phyloP scores from a whole-genome alignment of 2,113 vertebrate species.

The Thermophis baileyi region DNA sequence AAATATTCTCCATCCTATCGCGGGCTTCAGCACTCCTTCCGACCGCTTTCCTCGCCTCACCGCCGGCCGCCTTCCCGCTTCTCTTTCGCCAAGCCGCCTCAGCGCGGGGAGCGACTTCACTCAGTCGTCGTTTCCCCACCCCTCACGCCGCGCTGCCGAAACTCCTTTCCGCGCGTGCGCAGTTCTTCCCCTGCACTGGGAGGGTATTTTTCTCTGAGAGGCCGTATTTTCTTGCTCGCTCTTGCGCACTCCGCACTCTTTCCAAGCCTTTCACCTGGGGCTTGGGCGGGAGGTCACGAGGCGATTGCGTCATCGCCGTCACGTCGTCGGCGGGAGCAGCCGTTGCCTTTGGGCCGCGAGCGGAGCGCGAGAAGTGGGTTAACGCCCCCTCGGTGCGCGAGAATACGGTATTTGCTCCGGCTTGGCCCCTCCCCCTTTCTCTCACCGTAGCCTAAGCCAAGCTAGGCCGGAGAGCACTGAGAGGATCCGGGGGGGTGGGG shows the following conservation, averaged over 20 bases:
- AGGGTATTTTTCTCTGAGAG: too few species aligned
- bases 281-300: not conserved
- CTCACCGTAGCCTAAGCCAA: not conserved
- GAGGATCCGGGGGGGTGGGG: conserved; percentile 1
- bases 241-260: not conserved
- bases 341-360: not conserved
- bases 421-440: not conserved
- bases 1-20: not conserved
- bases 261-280: not conserved
- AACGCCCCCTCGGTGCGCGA: not conserved
- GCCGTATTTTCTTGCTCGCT: not conserved
- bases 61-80: not conserved
- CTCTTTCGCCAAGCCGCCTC: not conserved
- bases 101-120: not conserved
- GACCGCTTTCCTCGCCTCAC: not conserved
- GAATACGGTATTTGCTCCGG: not conserved
- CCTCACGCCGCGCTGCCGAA: not conserved
- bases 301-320: not conserved
- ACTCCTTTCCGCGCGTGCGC: not conserved
- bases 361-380: not conserved
- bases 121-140: not conserved
- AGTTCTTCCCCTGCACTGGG: not conserved
- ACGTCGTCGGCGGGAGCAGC: not conserved
- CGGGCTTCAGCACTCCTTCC: not conserved
- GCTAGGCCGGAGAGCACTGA: conserved; percentile 5